A percentile compares a stretch with the other conserved stretches of the same genome.
These are phyloP conservation scores for Nesoenas mayeri DNA, from an alignment of 2,113 vertebrate species.

Conservation along the genomic window DNA sequence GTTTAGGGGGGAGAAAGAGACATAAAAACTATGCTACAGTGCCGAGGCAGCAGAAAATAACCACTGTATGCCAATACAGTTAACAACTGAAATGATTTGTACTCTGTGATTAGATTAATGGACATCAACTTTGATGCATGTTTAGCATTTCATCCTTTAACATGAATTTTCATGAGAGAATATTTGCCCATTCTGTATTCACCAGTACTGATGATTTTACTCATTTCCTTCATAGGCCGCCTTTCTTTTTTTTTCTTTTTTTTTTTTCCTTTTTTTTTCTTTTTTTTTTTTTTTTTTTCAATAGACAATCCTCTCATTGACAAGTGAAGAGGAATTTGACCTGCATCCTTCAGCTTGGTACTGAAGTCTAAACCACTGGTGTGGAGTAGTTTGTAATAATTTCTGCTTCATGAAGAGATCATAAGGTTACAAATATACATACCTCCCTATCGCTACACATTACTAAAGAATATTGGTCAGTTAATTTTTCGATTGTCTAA, in stretches of 20 bases:
- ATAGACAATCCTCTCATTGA: neutral
- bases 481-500: neutral
- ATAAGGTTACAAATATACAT: neutral
- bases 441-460: accelerated
- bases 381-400: neutral
- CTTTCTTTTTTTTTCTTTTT: neutral
- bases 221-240: neutral
- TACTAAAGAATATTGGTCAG: neutral
- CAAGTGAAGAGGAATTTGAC: neutral
- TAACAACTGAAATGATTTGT: neutral
- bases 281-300: neutral
- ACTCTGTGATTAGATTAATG: neutral
- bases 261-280: neutral
- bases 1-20: neutral
- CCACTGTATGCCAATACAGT: neutral
- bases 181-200: neutral
- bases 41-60: neutral
- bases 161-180: neutral
- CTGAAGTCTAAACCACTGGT: accelerated
- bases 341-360: neutral
- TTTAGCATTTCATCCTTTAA: neutral
- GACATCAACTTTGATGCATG: neutral
- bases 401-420: neutral
- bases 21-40: neutral
- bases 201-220: neutral